phyloP scores from a whole-genome alignment of 2,113 vertebrate genomes.

The Lepisosteus oculatus region DNA sequence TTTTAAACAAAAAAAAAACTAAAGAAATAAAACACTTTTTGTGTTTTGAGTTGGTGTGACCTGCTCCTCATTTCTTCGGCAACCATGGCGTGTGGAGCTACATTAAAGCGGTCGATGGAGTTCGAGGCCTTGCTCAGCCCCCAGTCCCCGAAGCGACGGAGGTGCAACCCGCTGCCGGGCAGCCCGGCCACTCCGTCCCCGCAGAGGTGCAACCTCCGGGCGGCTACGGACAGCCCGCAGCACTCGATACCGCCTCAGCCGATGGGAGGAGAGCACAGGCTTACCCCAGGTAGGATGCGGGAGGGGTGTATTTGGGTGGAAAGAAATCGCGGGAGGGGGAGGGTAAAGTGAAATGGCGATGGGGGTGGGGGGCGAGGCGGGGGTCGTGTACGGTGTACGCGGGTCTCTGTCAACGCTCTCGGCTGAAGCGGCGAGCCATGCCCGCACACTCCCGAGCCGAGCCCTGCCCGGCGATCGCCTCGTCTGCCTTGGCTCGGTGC shows the following conservation, averaged over 20 bases:
- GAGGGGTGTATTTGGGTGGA: not conserved
- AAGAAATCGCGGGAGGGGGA: slow-evolving; percentile 31
- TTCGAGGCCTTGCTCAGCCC: slow-evolving; percentile 87
- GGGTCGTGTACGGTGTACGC: slow-evolving; percentile 38
- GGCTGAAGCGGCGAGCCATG: slow-evolving; percentile 29
- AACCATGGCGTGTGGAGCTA: slow-evolving; percentile 83
- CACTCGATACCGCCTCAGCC: slow-evolving; percentile 61
- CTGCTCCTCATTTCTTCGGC: slow-evolving; percentile 27
- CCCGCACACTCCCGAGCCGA: no score
- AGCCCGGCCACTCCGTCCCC: slow-evolving; percentile 71
- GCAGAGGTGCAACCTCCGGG: slow-evolving; percentile 73
- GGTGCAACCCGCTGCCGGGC: slow-evolving; percentile 80
- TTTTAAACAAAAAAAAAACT: not conserved
- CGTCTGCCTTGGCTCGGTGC: not conserved
- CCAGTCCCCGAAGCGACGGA: slow-evolving; percentile 81
- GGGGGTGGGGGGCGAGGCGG: slow-evolving; percentile 53
- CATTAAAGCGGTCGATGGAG: slow-evolving; percentile 84
- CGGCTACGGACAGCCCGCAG: slow-evolving; percentile 62
- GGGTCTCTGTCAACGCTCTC: not conserved
- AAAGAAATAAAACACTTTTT: not conserved
- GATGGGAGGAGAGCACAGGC: slow-evolving; percentile 66
- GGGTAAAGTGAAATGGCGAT: slow-evolving; percentile 60
- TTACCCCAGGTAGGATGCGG: slow-evolving; percentile 66
- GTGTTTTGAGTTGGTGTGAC: slow-evolving; percentile 14
- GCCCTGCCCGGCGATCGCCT: no score